Evolutionary conservation across 2,888 invertebrate genomes (phyloP).

Genomic region (Pachycephus smyrnensis): DNA sequence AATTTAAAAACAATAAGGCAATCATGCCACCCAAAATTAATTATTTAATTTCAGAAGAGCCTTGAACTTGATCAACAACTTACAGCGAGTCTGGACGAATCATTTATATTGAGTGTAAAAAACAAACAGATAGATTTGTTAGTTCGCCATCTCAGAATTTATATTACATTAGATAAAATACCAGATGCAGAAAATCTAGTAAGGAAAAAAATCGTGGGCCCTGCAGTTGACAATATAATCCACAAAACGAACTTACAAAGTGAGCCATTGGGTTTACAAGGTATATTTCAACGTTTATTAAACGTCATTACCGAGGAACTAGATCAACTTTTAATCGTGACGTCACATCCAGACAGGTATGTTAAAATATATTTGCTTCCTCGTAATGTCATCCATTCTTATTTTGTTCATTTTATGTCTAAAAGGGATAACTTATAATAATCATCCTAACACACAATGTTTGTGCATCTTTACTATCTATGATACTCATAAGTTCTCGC

Average conservation of each 20-base stretch:
- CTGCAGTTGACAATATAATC: conserved; percentile 78
- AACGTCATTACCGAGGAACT: conserved; percentile 79
- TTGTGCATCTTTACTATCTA: neutral
- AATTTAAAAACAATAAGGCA: conserved; percentile 48
- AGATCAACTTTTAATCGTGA: conserved; percentile 65
- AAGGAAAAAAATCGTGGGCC: conserved; percentile 76
- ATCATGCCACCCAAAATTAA: too few species aligned
- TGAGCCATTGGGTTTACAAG: conserved; percentile 75
- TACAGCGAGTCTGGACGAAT: conserved; percentile 70
- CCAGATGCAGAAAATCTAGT: conserved; percentile 79
- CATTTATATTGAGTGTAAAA: conserved; percentile 62
- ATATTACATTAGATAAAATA: conserved; percentile 77
- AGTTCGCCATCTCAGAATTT: conserved; percentile 72
- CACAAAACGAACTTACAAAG: conserved; percentile 75
- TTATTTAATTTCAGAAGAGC: conserved; percentile 66
- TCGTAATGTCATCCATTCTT: neutral
- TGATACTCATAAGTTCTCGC: too few species aligned
- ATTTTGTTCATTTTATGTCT: neutral
- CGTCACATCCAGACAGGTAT: conserved; percentile 61
- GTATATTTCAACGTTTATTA: conserved; percentile 79
- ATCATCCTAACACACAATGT: too few species aligned
- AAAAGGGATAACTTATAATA: neutral
- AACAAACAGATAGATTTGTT: conserved; percentile 68
- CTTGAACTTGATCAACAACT: conserved; percentile 61
- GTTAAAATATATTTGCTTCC: conserved; percentile 42